phyloP scores from a whole-genome alignment of 2,113 vertebrate genomes.

The Phaetusa simplex region DNA sequence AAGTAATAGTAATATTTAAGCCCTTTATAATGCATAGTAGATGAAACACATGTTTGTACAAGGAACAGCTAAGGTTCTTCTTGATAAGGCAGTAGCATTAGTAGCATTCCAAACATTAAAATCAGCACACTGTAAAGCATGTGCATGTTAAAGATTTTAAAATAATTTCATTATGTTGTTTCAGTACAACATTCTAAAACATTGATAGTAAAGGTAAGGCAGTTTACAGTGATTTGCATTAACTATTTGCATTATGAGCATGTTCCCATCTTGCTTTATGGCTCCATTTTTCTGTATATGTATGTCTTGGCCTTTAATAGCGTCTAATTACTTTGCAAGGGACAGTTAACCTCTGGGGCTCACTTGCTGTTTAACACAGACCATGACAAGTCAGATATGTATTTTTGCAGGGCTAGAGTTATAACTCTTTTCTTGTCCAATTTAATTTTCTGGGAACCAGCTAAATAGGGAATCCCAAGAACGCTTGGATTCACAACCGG shows the following conservation, averaged over 20 bases:
- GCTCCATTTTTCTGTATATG: background rate
- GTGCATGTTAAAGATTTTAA: background rate
- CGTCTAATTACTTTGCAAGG: background rate
- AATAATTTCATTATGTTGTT: background rate
- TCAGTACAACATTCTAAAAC: background rate
- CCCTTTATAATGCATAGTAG: background rate
- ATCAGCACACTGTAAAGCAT: background rate
- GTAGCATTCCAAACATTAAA: background rate
- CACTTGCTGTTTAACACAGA: background rate
- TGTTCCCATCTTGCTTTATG: background rate
- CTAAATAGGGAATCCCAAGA: background rate
- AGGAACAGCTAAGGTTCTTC: background rate
- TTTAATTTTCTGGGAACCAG: background rate
- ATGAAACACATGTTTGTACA: background rate
- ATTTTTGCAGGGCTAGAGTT: background rate
- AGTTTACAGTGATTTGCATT: background rate
- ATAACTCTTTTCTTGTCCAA: background rate
- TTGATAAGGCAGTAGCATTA: background rate
- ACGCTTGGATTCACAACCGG: background rate
- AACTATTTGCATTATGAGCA: background rate
- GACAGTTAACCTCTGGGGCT: background rate
- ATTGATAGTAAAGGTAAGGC: background rate
- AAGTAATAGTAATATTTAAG: background rate
- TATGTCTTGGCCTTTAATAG: background rate
- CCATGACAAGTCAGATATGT: background rate